These are phyloP conservation scores for Hycleus cichorii DNA, from an alignment of 1,140 invertebrate genomes.

Conservation along the genomic window DNA sequence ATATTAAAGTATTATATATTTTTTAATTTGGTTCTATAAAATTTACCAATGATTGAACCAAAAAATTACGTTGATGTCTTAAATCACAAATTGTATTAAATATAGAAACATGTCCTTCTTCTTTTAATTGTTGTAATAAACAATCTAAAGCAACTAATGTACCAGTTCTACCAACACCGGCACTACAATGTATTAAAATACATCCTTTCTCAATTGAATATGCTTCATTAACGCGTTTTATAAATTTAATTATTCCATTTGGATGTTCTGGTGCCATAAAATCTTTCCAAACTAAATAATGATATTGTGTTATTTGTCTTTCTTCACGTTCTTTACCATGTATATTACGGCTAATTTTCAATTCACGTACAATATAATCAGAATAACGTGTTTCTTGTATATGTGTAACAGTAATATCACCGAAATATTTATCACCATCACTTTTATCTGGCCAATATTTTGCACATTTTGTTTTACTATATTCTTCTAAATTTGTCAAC, in stretches of 20 bases:
- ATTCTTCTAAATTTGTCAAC: conserved; percentile 90
- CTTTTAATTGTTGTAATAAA: conserved; percentile 72
- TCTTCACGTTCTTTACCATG: conserved; percentile 54
- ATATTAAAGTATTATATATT: conserved; percentile 15
- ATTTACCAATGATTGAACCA: conserved; percentile 82
- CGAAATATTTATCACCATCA: conserved; percentile 67
- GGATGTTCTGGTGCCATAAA: conserved; percentile 91
- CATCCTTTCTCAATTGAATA: conserved; percentile 76
- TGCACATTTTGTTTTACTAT: conserved; percentile 87
- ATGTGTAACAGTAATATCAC: conserved; percentile 70
- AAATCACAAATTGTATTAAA: conserved; percentile 87
- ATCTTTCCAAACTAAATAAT: conserved; percentile 92
- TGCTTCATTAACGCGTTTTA: conserved; percentile 81
- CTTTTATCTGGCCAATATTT: conserved; percentile 88
- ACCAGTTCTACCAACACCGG: conserved; percentile 87
- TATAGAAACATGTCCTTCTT: conserved; percentile 75
- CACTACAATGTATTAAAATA: conserved; percentile 86
- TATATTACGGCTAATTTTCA: conserved; percentile 49
- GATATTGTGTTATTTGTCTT: conserved; percentile 79
- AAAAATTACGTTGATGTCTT: conserved; percentile 81
- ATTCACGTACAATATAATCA: conserved; percentile 73
- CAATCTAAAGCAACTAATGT: conserved; percentile 87
- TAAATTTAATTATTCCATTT: conserved; percentile 81
- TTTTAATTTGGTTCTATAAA: neutral
- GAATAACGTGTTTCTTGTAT: conserved; percentile 67